Percentiles rank a stretch among this genome's conserved stretches.
Evolutionary conservation across 1,140 invertebrate genomes (phyloP).

Genomic region (Nylanderia fulva): DNA sequence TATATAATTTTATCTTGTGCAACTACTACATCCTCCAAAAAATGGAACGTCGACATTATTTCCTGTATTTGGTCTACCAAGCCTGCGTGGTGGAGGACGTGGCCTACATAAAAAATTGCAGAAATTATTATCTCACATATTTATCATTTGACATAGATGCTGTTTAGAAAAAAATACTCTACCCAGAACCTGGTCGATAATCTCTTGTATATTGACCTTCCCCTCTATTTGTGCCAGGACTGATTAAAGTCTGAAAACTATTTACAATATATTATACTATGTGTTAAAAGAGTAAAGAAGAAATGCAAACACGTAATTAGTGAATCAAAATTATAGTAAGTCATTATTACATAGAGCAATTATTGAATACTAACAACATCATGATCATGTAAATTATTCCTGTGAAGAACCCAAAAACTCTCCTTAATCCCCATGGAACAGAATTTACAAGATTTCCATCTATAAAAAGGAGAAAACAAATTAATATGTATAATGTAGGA

Average conservation of each 20-base stretch:
- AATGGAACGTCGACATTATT: constrained; percentile 72
- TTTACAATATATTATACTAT: background rate
- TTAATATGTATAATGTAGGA: background rate
- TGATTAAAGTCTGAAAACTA: constrained; percentile 76
- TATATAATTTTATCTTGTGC: constrained; percentile 67
- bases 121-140: constrained; percentile 30
- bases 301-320: background rate
- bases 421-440: constrained; percentile 65
- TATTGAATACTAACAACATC: constrained; percentile 75
- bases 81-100: constrained; percentile 68
- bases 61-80: constrained; percentile 71
- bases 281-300: background rate
- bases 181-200: constrained; percentile 75
- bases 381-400: constrained; percentile 70
- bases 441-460: constrained; percentile 66
- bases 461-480: constrained; percentile 44
- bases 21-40: constrained; percentile 78
- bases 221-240: constrained; percentile 64
- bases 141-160: background rate
- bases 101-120: constrained; percentile 49
- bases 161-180: constrained; percentile 41
- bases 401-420: constrained; percentile 66
- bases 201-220: constrained; percentile 67
- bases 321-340: background rate
- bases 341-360: background rate